Percentiles rank a stretch among this genome's conserved stretches.
phyloP scores from a whole-genome alignment of 2,113 vertebrate species.

The Mobula hypostoma region DNA sequence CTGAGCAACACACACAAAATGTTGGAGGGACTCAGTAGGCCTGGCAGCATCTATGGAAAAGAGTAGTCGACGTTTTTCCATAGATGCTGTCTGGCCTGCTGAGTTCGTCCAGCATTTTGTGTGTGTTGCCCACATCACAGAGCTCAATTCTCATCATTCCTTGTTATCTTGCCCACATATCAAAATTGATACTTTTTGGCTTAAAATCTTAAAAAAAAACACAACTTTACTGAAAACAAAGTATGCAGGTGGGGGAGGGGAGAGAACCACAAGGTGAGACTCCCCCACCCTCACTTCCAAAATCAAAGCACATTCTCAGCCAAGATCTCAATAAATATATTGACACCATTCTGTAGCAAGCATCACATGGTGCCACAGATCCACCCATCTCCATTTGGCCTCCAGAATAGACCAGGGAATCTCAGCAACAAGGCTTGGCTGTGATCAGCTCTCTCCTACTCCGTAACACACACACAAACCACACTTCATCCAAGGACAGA shows the following conservation, averaged over 20 bases:
- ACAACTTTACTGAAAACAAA: neutral
- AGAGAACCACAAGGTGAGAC: too few relatives aligned
- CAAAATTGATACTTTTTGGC: neutral
- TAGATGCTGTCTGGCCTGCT: too few relatives aligned
- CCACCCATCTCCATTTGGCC: neutral
- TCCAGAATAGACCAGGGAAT: neutral
- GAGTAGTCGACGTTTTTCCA: too few relatives aligned
- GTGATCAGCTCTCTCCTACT: neutral
- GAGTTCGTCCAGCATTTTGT: too few relatives aligned
- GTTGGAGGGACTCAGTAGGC: too few relatives aligned
- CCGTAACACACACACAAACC: neutral
- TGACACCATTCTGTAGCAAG: neutral
- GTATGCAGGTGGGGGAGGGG: too few relatives aligned
- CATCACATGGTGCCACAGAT: neutral
- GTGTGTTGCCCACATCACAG: neutral
- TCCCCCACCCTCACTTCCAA: neutral
- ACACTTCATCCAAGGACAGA: neutral
- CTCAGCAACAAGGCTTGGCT: neutral
- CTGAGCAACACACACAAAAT: too few relatives aligned
- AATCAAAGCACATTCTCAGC: neutral
- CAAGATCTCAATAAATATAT: neutral
- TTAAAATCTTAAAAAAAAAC: constrained; percentile 23
- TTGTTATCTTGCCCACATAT: neutral
- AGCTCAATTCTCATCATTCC: neutral
- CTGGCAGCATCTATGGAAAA: too few relatives aligned